Base-by-base conservation (phyloP, 2,113 vertebrate genomes). In the Xenotilapia longispinis region DNA sequence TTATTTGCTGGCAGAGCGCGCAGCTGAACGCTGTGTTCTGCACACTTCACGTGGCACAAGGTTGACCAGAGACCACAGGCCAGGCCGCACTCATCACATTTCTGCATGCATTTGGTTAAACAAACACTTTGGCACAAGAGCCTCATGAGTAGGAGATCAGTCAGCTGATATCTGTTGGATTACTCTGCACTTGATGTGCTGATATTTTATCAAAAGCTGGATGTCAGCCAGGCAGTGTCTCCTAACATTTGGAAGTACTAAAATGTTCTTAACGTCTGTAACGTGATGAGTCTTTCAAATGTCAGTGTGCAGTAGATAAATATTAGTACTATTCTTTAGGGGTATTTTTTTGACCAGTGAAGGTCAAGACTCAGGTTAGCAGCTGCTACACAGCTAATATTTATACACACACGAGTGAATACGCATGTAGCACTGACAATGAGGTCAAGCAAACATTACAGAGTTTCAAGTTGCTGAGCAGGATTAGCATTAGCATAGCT, bases 1-100 rank as follows among this genome's bases (percentile, higher is more conserved):
- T 86, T 42, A 82, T 89, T 93, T 91, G 31, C 79, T 93, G 92
- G 91, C 91, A 85, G 91, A 89, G 93, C 87, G 93, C 13, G 8
- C 80, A 47, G 87, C 40, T 75, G 45, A 57, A 33, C 9, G 1
- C 36, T 49, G 23, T 36, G 45, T 55, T 84, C 88, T 80, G 19
- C 31, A 82, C 75, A 84, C 84, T 82, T 80, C 28, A 57, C 75
- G 47, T 90, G 85, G 54, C 51, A 79, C 79, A 80, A 65, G 14
- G 36, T 33, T 57, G 68, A 89, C 80, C 45, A 12, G 84, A 45
- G 45, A 68, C 14, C 51, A 40, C 4, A 21, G 63, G 81, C 63
- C 6, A 36, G 15, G 79, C 54, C 31, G 4, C 84, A 33, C 51
- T 21, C 53, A 28, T 51, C 55, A 15, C 82, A 82, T 57, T 53